Conservation (phyloP, 2,888 invertebrate species). For the Petrophora chlorosata region DNA sequence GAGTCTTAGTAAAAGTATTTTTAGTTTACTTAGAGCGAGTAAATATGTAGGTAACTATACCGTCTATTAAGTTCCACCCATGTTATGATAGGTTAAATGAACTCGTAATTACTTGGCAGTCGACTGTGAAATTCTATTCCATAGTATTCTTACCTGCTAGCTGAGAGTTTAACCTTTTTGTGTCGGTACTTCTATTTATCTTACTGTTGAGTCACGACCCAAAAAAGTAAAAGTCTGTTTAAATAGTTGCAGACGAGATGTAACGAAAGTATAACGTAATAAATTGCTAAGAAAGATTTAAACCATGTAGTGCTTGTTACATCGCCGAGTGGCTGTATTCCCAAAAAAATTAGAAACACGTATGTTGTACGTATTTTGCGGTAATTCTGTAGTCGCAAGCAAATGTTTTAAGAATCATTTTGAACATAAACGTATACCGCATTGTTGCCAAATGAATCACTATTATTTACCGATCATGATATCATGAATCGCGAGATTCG, state of each 20-base stretch:
- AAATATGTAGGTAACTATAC: conserved; percentile 23
- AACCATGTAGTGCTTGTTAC: conserved; percentile 39
- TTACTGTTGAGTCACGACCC: conserved; percentile 54
- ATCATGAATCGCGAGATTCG: too few relatives aligned
- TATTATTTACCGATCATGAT: too few relatives aligned
- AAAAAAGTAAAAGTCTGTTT: conserved; percentile 66
- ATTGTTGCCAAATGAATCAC: too few relatives aligned
- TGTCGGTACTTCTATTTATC: conserved; percentile 37
- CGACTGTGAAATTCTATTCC: conserved; percentile 24
- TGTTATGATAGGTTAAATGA: conserved; percentile 19
- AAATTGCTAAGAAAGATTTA: conserved; percentile 34
- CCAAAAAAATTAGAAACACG: conserved; percentile 46
- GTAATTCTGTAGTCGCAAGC: conserved; percentile 39
- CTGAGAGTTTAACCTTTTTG: conserved; percentile 19
- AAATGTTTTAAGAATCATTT: not conserved
- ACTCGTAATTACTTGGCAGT: conserved; percentile 20
- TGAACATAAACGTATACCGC: not conserved
- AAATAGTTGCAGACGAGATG: conserved; percentile 39
- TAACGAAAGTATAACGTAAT: conserved; percentile 48
- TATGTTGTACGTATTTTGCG: conserved; percentile 52
- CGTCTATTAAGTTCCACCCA: conserved; percentile 4
- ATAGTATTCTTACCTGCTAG: conserved; percentile 9
- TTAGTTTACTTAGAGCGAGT: conserved; percentile 41
- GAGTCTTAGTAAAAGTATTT: conserved; percentile 60
- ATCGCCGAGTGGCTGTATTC: conserved; percentile 23